Conservation (phyloP, 2,888 invertebrate species). For the Trilocha varians region DNA sequence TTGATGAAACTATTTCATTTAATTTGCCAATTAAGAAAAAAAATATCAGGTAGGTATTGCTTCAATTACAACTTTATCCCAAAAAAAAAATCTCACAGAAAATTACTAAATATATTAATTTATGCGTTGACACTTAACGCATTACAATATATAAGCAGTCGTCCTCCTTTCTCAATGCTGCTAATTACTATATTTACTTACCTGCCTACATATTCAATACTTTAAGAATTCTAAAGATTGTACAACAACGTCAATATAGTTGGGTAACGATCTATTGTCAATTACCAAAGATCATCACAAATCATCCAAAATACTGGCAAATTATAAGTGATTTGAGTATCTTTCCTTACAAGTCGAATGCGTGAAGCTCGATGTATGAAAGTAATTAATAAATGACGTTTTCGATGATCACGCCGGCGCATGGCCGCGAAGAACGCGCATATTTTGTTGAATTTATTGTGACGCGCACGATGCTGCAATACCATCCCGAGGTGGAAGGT, state of each 20-base stretch:
- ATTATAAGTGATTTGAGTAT: constrained; percentile 1
- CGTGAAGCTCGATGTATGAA: not conserved
- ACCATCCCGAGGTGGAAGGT: constrained; percentile 57
- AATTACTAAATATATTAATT: no score
- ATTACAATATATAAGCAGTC: not conserved
- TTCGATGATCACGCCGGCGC: constrained; percentile 32
- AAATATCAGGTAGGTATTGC: no score
- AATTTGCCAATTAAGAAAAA: no score
- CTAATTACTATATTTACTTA: not conserved
- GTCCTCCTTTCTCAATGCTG: not conserved
- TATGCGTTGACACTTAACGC: not conserved
- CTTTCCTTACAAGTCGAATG: not conserved
- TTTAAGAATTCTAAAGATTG: not conserved
- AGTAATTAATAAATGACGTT: constrained; percentile 4
- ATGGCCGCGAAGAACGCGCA: constrained; percentile 39
- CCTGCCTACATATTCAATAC: not conserved
- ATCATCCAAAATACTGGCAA: not conserved
- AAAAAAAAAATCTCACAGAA: no score
- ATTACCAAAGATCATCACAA: not conserved
- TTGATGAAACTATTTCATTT: no score
- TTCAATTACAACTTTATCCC: no score
- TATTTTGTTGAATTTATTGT: constrained; percentile 56
- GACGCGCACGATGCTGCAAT: constrained; percentile 64
- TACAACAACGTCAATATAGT: not conserved
- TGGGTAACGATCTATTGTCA: not conserved